Evolutionary conservation across 2,888 invertebrate species (phyloP).

Genomic region (Eudemis profundana): DNA sequence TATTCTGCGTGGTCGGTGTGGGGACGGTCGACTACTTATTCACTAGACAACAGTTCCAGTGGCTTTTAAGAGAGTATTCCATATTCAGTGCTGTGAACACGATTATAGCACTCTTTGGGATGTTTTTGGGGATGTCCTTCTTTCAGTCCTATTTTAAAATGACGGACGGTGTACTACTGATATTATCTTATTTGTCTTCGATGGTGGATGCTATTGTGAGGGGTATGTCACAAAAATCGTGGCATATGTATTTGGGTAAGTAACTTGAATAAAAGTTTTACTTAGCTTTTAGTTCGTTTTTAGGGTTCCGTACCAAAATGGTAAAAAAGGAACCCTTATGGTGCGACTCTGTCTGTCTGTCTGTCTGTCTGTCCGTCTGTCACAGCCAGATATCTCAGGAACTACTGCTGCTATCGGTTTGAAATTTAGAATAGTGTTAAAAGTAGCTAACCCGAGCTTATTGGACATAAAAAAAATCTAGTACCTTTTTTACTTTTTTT

Average conservation of each 20-base stretch:
- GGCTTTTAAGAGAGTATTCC: conserved; percentile 46
- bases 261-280: background rate
- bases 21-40: conserved; percentile 44
- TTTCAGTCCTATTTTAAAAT: conserved; percentile 44
- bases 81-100: conserved; percentile 45
- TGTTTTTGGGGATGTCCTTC: conserved; percentile 45
- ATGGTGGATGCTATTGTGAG: conserved; percentile 39
- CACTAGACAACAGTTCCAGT: conserved; percentile 46
- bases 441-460: too few relatives aligned
- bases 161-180: conserved; percentile 44
- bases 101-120: conserved; percentile 41
- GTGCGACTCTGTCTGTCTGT: too few relatives aligned
- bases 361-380: too few relatives aligned
- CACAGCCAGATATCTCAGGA: too few relatives aligned
- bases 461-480: too few relatives aligned
- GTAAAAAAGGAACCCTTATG: too few relatives aligned
- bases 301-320: too few relatives aligned
- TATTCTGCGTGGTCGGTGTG: conserved; percentile 33
- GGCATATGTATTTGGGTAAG: conserved; percentile 48
- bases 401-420: too few relatives aligned
- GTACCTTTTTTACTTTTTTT: too few relatives aligned
- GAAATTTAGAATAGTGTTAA: too few relatives aligned
- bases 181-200: conserved; percentile 42
- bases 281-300: too few relatives aligned
- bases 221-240: conserved; percentile 41